Conservation (phyloP, 2,888 invertebrate species). For the Lasioglossum malachurum region DNA sequence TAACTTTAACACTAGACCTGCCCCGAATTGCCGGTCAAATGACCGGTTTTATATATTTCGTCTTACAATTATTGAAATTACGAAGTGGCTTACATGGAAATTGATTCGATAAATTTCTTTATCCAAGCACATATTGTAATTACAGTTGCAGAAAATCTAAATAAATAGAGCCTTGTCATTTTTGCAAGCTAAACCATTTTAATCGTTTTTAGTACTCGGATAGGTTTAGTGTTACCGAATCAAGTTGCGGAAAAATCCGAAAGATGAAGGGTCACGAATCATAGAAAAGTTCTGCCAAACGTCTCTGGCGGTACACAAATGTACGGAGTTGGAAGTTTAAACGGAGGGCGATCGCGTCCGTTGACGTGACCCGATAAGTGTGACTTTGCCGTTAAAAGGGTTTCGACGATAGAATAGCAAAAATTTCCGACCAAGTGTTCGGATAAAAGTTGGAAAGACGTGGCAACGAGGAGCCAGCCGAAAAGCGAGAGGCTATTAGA, state of each 20-base stretch:
- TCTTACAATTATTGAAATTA: no score
- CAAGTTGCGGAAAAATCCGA: neutral
- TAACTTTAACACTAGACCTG: no score
- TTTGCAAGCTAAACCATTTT: no score
- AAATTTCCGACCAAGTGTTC: slow-evolving; percentile 45
- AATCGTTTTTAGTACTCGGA: no score
- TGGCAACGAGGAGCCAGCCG: neutral
- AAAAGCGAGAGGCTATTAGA: neutral
- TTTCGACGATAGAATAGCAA: slow-evolving; percentile 29
- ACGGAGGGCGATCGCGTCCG: slow-evolving; percentile 12
- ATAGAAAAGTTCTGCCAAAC: neutral
- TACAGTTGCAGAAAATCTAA: no score
- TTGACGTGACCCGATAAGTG: slow-evolving; percentile 11
- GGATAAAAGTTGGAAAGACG: slow-evolving; percentile 36
- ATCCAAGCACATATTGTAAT: no score
- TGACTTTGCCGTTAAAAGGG: neutral
- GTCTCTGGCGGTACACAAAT: neutral
- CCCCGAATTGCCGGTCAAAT: no score
- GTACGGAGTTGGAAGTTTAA: slow-evolving; percentile 15
- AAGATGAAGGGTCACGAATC: neutral
- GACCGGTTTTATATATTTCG: no score
- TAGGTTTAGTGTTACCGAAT: neutral
- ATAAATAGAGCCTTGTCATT: no score
- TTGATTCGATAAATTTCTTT: no score
- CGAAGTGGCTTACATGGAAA: no score